Percentiles rank a stretch among this genome's conserved stretches.
Evolutionary conservation across 2,113 vertebrate genomes (phyloP).

Genomic region (Nymphicus hollandicus): DNA sequence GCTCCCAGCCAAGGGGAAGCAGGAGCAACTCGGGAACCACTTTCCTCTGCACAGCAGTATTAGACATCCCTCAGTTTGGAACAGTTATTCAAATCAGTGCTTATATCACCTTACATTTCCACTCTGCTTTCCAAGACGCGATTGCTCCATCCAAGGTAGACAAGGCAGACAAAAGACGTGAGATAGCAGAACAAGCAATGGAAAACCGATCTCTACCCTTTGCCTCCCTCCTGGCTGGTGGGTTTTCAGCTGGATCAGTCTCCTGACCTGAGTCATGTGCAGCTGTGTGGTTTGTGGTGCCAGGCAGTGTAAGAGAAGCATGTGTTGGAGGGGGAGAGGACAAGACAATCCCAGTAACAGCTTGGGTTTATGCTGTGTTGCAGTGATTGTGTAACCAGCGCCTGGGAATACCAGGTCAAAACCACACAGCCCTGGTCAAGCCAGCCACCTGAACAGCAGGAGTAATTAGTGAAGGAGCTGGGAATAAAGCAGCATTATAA

Average conservation of each 20-base stretch:
- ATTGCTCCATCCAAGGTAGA: slow-evolving; percentile 37
- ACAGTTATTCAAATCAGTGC: neutral
- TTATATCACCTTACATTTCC: slow-evolving; percentile 41
- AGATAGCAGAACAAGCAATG: slow-evolving; percentile 16
- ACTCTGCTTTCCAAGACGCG: neutral
- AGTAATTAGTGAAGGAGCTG: neutral
- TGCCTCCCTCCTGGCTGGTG: neutral
- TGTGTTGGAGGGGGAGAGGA: neutral
- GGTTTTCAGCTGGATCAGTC: slow-evolving; percentile 9
- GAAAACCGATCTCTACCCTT: neutral
- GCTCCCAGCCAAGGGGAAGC: neutral
- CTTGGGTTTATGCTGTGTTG: neutral
- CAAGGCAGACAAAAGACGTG: slow-evolving; percentile 1
- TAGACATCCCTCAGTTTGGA: neutral
- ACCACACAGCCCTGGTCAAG: neutral
- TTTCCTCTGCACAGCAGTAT: neutral
- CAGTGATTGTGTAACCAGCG: neutral
- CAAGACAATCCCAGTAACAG: neutral
- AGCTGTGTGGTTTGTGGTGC: neutral
- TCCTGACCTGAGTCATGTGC: neutral
- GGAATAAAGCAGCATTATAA: neutral
- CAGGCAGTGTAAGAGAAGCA: neutral
- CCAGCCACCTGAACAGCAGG: neutral
- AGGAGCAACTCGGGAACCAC: accelerated
- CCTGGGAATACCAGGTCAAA: neutral